Evolutionary conservation across 2,113 vertebrate genomes (phyloP).

Genomic region (Panthera leo): DNA sequence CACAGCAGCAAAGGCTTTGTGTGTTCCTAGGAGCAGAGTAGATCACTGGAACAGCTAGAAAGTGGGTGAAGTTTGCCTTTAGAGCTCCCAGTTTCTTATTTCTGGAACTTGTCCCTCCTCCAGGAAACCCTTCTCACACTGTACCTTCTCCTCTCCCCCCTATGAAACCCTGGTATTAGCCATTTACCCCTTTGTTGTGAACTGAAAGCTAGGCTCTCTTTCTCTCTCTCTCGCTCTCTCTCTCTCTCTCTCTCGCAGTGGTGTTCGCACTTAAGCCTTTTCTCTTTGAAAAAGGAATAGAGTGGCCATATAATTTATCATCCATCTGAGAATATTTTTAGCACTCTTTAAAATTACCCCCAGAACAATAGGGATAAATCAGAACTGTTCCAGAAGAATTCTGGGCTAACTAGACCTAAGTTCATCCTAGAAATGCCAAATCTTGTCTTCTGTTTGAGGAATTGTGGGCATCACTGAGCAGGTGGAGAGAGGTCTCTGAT

Average conservation of each 20-base stretch:
- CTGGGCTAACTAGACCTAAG: background rate
- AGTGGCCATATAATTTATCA: background rate
- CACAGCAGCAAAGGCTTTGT: background rate
- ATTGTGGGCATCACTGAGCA: background rate
- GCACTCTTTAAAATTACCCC: background rate
- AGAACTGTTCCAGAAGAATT: background rate
- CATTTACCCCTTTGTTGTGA: background rate
- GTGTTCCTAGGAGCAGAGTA: background rate
- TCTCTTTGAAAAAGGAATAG: background rate
- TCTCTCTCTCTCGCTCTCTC: background rate
- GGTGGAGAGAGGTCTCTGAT: background rate
- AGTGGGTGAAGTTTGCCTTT: background rate
- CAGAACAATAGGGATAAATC: background rate
- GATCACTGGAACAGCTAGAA: background rate
- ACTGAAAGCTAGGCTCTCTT: background rate
- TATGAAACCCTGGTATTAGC: background rate
- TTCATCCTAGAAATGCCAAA: background rate
- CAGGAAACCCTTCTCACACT: background rate
- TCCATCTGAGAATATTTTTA: background rate
- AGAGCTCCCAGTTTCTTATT: background rate
- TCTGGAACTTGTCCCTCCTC: background rate
- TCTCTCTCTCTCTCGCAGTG: background rate
- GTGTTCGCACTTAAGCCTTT: background rate
- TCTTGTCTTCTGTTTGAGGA: background rate
- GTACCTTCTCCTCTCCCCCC: accelerated